Evolutionary conservation across 2,113 vertebrate genomes (phyloP).

Genomic region (Cynocephalus volans): DNA sequence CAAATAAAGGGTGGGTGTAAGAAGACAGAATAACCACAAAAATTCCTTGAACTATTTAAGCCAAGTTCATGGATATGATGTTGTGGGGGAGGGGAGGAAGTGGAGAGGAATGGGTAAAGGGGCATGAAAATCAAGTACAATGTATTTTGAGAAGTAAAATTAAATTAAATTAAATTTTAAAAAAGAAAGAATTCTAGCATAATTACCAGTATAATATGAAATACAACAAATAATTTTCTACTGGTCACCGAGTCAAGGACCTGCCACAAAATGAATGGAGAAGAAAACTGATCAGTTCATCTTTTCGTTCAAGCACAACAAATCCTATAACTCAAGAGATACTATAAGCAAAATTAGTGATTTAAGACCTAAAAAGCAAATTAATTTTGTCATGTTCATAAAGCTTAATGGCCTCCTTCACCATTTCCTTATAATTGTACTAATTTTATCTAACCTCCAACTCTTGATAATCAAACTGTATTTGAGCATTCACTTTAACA

Average conservation of each 20-base stretch:
- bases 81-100: no score
- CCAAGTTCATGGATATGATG: no score
- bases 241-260: not conserved
- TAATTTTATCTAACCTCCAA: not conserved
- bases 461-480: not conserved
- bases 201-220: not conserved
- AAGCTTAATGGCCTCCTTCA: not conserved
- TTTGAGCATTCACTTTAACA: conserved; percentile 11
- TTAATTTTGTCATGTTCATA: not conserved
- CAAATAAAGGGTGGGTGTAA: no score
- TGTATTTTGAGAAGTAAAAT: no score
- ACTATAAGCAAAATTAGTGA: not conserved
- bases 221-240: not conserved
- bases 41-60: no score
- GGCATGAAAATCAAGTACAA: no score
- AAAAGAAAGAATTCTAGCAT: not conserved
- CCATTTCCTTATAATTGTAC: not conserved
- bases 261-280: not conserved
- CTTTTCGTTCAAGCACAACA: not conserved
- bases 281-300: not conserved
- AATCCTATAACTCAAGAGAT: conserved; percentile 12
- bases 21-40: no score
- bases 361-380: not conserved
- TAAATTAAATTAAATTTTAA: no score
- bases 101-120: no score